Base-by-base conservation (phyloP, 2,797 vertebrate species). In the Sebastes taczanowskii region DNA sequence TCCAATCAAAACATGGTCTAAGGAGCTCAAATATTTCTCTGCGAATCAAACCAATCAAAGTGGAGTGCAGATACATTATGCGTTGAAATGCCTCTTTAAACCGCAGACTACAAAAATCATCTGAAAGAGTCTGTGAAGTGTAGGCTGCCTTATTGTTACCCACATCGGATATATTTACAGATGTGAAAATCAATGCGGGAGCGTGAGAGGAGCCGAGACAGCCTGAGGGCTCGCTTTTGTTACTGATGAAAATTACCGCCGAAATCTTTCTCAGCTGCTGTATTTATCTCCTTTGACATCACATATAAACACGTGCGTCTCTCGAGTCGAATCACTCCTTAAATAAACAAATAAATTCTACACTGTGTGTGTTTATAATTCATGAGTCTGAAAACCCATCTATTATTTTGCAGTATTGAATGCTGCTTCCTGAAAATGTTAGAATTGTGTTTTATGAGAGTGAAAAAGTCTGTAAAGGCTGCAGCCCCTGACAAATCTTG, bases 201-300 rank as follows among this genome's bases (percentile, higher is more conserved):
- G 42, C 1, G 5, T 38, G 66, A 68, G 71, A 62, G 70, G 55
- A 77, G 78, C 65, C 22, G 16, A 83, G 77, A 71, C 74, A 65
- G 82, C 68, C 69, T 8, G 68, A 83, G 46, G 78, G 22, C 58
- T 82, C 61, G 78, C 52, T 79, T 25, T 7, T 66, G 29, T 61
- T 58, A 64, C 62, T 68, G 77, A 90, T 79, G 63, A 11, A 77
- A 68, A 86, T 74, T 66, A 81, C 55, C 71, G 35, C 29, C 60
- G 34, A 27, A 79, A 82, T 84, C 80, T 30, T 68, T 66, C 64
- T 81, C 77, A 34, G 71, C 70, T 61, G 68, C 76, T 81, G 59
- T 3, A 34, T 71, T 65, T 6, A 66, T 69, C 70, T 83, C 63
- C 64, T 65, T 22, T 71, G 53, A 53, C 70, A 69, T 78, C 34